Conservation (phyloP, 2,797 vertebrate genomes). For the Paedocypris micromegethes region DNA sequence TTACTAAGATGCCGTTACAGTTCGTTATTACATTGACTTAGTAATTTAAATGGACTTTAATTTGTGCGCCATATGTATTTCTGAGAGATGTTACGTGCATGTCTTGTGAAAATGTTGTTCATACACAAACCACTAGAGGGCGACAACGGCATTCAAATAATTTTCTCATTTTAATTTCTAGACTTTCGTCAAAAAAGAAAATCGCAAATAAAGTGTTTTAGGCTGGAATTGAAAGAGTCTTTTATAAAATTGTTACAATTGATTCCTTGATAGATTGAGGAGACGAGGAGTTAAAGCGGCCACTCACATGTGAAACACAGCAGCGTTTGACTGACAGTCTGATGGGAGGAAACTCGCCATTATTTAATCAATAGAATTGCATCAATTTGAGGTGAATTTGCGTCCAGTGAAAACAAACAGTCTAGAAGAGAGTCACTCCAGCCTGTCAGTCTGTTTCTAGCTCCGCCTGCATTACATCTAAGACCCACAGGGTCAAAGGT, state of each 20-base stretch:
- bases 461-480: conserved; percentile 34
- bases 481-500: conserved; percentile 28
- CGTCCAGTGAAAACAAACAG: conserved; percentile 80
- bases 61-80: too few relatives aligned
- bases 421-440: conserved; percentile 28
- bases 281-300: conserved; percentile 1
- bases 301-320: conserved; percentile 13
- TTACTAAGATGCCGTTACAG: too few relatives aligned
- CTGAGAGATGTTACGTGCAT: too few relatives aligned
- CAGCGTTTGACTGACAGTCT: conserved; percentile 65
- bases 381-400: conserved; percentile 77
- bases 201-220: background rate
- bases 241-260: conserved; percentile 7
- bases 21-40: too few relatives aligned
- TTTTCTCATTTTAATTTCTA: background rate
- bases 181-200: background rate
- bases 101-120: too few relatives aligned
- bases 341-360: conserved; percentile 80
- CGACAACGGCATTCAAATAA: background rate
- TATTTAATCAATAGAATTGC: conserved; percentile 89
- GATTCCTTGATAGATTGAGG: conserved; percentile 15
- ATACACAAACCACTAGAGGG: conserved; percentile 23
- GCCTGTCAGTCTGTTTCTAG: conserved; percentile 27
- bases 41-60: too few relatives aligned
- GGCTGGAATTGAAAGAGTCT: background rate